Base-by-base conservation (phyloP, 2,797 vertebrate genomes). In the Sciurus carolinensis region DNA sequence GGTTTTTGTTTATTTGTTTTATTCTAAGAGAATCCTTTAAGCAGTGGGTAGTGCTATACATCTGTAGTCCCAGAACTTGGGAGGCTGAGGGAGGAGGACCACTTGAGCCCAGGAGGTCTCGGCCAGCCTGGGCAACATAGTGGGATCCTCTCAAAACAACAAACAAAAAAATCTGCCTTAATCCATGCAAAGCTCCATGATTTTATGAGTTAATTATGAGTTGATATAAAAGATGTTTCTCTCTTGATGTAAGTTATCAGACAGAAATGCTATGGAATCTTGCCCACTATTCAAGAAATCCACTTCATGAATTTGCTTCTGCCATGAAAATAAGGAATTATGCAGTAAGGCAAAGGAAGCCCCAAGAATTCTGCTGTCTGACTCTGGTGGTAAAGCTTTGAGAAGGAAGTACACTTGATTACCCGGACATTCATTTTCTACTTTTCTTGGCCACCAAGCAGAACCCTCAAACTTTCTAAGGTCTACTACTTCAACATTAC, bases 1-100 rank as follows among this genome's bases (percentile, higher is more conserved):
- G 20, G 5, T 7, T 57, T 52, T 28, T 66, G 62, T 62, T 76
- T 85, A 62, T 36, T 14, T 33, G 44, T 33, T 81, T 39, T 44
- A 83, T 72, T 95, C 33, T 93, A 57, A 75, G 95, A 91, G 26
- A 62, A 59, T 67, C 33, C 59, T 14, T 71, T 72, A 72, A 86
- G 2, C 26, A 36, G 72, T 72, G 50, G 30, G 3, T 50, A 28
- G 7, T 18, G 24, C 24, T 42, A 3, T 26, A 57, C 26, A 18
- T 50, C 10, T n/a, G 6, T 66, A 66, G 30, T n/a, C 33, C 33
- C 33, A 67, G 33, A 15, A 15, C 33, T n/a, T 15, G 15, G 14
- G 66, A 67, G 13, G 15, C 66, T n/a, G 66, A 67, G 66, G 30
- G 30, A 67, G 66, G 33, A n/a, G 30, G 3, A 67, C 18, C 33